Base-by-base conservation (phyloP, 2,797 vertebrate genomes). In the Fistularia commersonii region DNA sequence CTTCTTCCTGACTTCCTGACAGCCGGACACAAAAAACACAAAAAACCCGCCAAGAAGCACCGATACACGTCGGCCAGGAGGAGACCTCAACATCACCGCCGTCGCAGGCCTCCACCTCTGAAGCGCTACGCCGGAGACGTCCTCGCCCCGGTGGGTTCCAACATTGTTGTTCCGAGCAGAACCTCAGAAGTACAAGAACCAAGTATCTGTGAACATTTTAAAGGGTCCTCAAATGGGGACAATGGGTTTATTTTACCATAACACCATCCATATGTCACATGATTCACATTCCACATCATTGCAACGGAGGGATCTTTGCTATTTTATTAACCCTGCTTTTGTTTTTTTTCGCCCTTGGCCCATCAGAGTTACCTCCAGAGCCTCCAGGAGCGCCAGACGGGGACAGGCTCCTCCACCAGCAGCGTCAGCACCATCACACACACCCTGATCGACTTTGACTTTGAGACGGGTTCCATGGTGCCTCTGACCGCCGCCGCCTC, bases 331-430 rank as follows among this genome's bases (percentile, higher is more conserved):
- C n/a, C n/a, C n/a, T n/a, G n/a, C n/a, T n/a, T n/a, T n/a, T n/a
- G n/a, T n/a, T n/a, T n/a, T n/a, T n/a, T n/a, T n/a, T n/a, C n/a
- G n/a, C n/a, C n/a, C n/a, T n/a, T n/a, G n/a, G n/a, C n/a, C n/a
- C n/a, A n/a, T n/a, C 85, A 95, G 95, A 95, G 93, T 85, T 95
- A 93, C 64, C 82, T 95, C 47, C 91, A 89, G 72, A 93, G 89
- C 66, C 84, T 95, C 37, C 87, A 84, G 45, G 93, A 95, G 54
- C 90, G 68, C 8, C 93, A 91, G 50, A 84, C 85, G 73, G 90
- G 88, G 64, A 91, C 91, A 0, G 77, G 89, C 38, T 88, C 89
- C 6, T 90, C 89, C 31, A 77, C 66, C 75, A 91, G 87, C 74
- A 92, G 89, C 54, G 68, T 89, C 72, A 89, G 87, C 81, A 87